Evolutionary conservation across 2,888 invertebrate species (phyloP).

Genomic region (Plutella xylostella): DNA sequence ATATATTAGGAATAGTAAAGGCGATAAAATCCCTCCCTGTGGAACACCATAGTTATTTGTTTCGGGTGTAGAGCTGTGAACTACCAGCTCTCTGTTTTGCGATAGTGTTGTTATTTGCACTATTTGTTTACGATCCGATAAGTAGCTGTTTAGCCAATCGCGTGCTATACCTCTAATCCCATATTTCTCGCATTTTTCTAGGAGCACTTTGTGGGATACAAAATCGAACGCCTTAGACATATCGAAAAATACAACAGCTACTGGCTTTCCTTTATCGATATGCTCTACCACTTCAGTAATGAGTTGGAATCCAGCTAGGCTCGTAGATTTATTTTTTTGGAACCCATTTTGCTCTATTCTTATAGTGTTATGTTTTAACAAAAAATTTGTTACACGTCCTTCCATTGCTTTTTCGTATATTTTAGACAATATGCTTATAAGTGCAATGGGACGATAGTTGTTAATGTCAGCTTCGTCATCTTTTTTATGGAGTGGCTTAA

Average conservation of each 20-base stretch:
- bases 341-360: neutral
- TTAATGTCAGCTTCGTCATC: neutral
- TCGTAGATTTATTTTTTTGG: neutral
- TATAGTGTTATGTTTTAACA: neutral
- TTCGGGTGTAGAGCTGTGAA: conserved; percentile 10
- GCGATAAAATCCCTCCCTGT: neutral
- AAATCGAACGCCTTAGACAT: conserved; percentile 1
- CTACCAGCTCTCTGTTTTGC: neutral
- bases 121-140: neutral
- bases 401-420: neutral
- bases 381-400: neutral
- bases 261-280: neutral
- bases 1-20: no score
- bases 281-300: neutral
- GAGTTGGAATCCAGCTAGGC: neutral
- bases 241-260: neutral
- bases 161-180: neutral
- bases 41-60: neutral
- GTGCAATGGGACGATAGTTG: neutral
- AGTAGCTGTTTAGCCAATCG: conserved; percentile 1
- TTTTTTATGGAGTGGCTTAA: neutral
- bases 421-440: conserved; percentile 1
- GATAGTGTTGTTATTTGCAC: neutral
- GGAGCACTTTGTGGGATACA: neutral
- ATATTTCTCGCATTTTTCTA: neutral